Base-by-base conservation (phyloP, 2,888 invertebrate species). In the Synanthedon formicaeformis region DNA sequence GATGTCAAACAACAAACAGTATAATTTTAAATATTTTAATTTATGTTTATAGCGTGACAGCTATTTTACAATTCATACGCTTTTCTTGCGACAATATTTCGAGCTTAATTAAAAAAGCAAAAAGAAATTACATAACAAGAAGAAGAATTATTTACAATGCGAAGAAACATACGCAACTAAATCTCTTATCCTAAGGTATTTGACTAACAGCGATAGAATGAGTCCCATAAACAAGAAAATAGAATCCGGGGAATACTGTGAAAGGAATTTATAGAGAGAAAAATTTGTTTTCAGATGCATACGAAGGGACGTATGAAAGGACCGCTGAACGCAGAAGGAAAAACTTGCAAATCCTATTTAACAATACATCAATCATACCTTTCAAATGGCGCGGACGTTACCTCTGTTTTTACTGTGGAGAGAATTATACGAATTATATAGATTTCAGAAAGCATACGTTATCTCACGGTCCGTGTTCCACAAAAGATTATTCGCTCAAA, bases 351-450 rank as follows among this genome's bases (percentile, higher is more conserved):
- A 72, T 72, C 53, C 65, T 86, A 54, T 83, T 85, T 76, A 81
- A 83, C 75, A 71, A 77, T 63, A 83, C 84, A 1, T 67, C 81
- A 0, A 67, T 86, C 51, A 64, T 84, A 54, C 85, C 85, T 34
- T 85, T 85, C 66, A 82, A 82, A 71, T 84, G 84, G 85, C 71
- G 77, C n/a, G 77, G 76, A 18, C 72, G 67, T 55, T 81, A 74
- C 55, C 61, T 75, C 6, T 86, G 85, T 60, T 85, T 81, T 64
- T 83, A 81, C 67, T 86, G 85, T 61, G 75, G 75, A 5, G 66
- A 73, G 59, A 70, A 61, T 53, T 72, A 67, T 55, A 57, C 67
- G 0, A 73, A 80, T 45, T 80, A 83, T 54, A 50, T 57, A 2
- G 74, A 77, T n/a, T 74, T 85, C 40, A 76, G 67, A 66, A 76